A percentile compares a stretch with the other conserved stretches of the same genome.
Evolutionary conservation across 2,797 vertebrate genomes (phyloP).

Genomic region (Anas flavirostris): DNA sequence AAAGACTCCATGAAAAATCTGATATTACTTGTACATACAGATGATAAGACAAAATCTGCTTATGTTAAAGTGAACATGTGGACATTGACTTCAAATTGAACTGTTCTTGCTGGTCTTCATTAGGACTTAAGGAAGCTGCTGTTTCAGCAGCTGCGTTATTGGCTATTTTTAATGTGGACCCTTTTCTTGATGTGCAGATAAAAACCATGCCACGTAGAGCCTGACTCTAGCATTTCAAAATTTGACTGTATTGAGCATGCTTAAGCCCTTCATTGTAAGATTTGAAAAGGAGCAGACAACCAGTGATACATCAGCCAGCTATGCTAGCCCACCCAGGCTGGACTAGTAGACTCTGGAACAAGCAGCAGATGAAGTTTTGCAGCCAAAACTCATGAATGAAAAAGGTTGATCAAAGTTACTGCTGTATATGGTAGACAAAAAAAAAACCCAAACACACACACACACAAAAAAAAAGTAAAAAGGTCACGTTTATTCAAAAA

Average conservation of each 20-base stretch:
- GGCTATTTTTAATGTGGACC: background rate
- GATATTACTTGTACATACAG: slow-evolving; percentile 54
- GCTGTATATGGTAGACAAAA: background rate
- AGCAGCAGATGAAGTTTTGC: background rate
- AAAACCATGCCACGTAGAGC: background rate
- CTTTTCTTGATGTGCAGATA: background rate
- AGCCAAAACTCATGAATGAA: background rate
- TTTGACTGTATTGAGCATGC: background rate
- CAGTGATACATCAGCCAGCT: background rate
- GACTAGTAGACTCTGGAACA: background rate
- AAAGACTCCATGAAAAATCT: slow-evolving; percentile 63
- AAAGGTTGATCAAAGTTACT: background rate
- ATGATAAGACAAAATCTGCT: slow-evolving; percentile 36
- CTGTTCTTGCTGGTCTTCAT: background rate
- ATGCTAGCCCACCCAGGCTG: background rate
- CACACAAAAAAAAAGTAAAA: too few species aligned
- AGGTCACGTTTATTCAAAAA: background rate
- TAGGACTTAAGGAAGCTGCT: background rate
- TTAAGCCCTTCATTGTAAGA: background rate
- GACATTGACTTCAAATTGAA: slow-evolving; percentile 17
- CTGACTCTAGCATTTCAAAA: background rate
- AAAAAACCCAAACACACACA: too few species aligned
- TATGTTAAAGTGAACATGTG: slow-evolving; percentile 43
- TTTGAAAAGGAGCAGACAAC: background rate
- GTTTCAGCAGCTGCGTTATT: background rate